phyloP scores from a whole-genome alignment of 2,113 vertebrate genomes.

The Cacatua alba region DNA sequence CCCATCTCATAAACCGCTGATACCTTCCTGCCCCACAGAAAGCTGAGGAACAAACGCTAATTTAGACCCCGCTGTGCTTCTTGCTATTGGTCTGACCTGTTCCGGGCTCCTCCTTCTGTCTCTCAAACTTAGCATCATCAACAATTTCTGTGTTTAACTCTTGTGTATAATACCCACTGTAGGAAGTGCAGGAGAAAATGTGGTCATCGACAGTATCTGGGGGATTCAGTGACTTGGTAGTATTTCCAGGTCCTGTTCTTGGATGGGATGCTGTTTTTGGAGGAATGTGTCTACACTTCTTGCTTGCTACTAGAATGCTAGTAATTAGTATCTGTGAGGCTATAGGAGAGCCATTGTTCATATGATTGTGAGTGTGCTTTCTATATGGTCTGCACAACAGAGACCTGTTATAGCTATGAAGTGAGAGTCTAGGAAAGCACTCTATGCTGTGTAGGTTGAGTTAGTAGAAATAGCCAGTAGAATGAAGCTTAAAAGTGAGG shows the following conservation, averaged over 20 bases:
- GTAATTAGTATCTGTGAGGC: background rate
- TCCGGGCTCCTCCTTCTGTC: background rate
- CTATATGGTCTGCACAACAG: background rate
- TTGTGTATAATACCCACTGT: background rate
- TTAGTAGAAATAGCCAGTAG: background rate
- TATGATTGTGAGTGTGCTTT: background rate
- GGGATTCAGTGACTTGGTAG: background rate
- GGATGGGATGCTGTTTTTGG: background rate
- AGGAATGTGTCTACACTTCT: rapidly evolving
- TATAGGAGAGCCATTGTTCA: background rate
- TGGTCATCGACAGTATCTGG: rapidly evolving
- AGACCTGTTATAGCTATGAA: background rate
- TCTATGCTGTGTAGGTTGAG: background rate
- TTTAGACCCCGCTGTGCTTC: background rate
- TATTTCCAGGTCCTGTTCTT: background rate
- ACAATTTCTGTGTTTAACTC: background rate
- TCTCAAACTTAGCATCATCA: background rate
- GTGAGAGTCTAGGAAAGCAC: background rate
- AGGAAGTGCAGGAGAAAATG: background rate
- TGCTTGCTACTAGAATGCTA: background rate
- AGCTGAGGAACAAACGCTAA: background rate
- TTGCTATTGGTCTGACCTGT: background rate
- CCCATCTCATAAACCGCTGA: background rate
- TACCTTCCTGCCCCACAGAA: background rate
- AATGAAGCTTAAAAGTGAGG: background rate